Evolutionary conservation across 1,140 invertebrate species (phyloP).

Genomic region (Atta texana): DNA sequence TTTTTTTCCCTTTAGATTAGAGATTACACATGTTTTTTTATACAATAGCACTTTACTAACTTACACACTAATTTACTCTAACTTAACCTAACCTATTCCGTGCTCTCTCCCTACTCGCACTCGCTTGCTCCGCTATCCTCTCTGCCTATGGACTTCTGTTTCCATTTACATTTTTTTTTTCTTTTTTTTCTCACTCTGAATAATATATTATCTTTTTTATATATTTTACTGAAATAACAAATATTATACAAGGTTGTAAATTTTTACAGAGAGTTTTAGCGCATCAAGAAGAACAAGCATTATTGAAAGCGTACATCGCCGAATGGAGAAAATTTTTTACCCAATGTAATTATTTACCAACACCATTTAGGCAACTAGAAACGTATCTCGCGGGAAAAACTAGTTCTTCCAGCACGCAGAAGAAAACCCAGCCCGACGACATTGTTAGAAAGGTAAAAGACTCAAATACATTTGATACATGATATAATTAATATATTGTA

Average conservation of each 20-base stretch:
- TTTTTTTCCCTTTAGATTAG: too few relatives aligned
- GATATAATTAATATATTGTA: constrained; percentile 10
- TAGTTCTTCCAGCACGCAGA: constrained; percentile 87
- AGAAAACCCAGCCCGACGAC: constrained; percentile 93
- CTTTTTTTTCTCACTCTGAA: too few relatives aligned
- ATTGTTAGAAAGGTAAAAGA: constrained; percentile 92
- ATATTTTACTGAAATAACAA: background rate
- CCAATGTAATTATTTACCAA: constrained; percentile 98
- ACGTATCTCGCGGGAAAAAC: constrained; percentile 90
- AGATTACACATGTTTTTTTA: too few relatives aligned
- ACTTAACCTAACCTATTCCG: too few relatives aligned
- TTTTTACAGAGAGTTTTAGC: constrained; percentile 91
- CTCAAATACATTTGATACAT: background rate
- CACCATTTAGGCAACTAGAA: constrained; percentile 97
- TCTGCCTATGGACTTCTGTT: too few relatives aligned
- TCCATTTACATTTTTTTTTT: too few relatives aligned
- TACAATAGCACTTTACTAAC: too few relatives aligned
- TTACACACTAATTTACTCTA: too few relatives aligned
- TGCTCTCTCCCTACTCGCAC: too few relatives aligned
- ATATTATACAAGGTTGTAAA: constrained; percentile 11
- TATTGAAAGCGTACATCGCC: constrained; percentile 97
- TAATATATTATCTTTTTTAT: background rate
- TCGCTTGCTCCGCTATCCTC: too few relatives aligned
- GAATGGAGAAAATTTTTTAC: constrained; percentile 99
- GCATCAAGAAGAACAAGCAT: constrained; percentile 96